Evolutionary conservation across 2,888 invertebrate species (phyloP).

Genomic region (Ormia ochracea): DNA sequence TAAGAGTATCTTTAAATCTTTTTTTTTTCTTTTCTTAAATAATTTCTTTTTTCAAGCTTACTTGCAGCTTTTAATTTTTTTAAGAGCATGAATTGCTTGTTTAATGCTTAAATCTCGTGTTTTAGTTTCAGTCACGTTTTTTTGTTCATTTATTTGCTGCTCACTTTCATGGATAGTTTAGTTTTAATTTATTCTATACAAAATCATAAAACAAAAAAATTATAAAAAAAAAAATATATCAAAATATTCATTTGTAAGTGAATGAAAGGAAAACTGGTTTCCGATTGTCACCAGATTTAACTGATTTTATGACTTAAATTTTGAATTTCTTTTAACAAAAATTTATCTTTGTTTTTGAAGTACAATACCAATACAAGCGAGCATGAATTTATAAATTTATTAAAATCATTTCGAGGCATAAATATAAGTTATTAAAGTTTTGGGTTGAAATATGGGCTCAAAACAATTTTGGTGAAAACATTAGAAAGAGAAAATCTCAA

Average conservation of each 20-base stretch:
- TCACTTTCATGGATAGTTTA: background rate
- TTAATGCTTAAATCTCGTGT: conserved; percentile 48
- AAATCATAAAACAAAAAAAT: background rate
- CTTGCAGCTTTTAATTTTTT: background rate
- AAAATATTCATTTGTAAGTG: background rate
- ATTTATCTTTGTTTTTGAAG: background rate
- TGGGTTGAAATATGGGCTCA: no score
- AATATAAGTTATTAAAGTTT: no score
- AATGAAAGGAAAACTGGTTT: conserved; percentile 26
- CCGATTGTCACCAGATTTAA: conserved; percentile 4
- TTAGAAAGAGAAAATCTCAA: no score
- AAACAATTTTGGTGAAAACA: no score
- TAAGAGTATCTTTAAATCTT: background rate
- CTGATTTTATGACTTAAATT: conserved; percentile 4
- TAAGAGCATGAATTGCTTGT: background rate
- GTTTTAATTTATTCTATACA: conserved; percentile 38
- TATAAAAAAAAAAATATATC: background rate
- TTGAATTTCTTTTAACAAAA: background rate
- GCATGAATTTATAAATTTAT: background rate
- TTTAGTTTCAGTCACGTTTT: conserved; percentile 53
- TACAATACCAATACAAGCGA: background rate
- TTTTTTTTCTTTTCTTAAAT: background rate
- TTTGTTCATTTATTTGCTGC: background rate
- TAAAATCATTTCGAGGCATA: background rate
- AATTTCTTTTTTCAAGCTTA: conserved; percentile 14